Percentiles rank a stretch among this genome's conserved stretches.
Conservation (phyloP, 2,888 invertebrate genomes). For the Mycalesis mineus region DNA sequence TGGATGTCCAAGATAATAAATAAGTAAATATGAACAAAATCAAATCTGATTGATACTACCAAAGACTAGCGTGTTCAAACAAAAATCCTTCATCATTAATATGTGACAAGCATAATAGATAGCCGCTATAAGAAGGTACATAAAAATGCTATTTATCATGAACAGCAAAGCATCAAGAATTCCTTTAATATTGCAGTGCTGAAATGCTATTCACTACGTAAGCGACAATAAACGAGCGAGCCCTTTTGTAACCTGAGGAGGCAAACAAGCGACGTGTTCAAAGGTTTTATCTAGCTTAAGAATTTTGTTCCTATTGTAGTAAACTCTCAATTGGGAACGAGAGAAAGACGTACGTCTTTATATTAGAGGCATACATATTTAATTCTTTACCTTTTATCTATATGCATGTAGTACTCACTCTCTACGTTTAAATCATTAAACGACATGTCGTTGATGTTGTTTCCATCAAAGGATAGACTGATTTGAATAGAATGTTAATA, state of each 20-base stretch:
- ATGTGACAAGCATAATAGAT: no score
- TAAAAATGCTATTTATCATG: neutral
- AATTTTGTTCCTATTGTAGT: constrained; percentile 3
- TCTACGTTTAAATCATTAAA: no score
- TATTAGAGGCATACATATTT: neutral
- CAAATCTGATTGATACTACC: no score
- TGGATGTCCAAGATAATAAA: no score
- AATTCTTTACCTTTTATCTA: neutral
- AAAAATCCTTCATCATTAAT: no score
- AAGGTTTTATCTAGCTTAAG: constrained; percentile 6
- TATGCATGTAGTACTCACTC: no score
- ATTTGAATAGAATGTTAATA: no score
- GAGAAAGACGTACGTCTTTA: neutral
- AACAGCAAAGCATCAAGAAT: neutral
- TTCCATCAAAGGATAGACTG: no score
- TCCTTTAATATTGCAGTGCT: neutral
- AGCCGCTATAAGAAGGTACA: no score
- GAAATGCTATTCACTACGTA: neutral
- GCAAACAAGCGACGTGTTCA: constrained; percentile 6
- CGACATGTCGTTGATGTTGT: no score
- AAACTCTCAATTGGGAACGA: neutral
- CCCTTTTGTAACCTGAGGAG: constrained; percentile 4
- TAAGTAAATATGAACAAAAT: no score
- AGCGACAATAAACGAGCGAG: neutral
- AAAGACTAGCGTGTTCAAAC: no score